phyloP scores from a whole-genome alignment of 1,140 invertebrate species.

The Meloidogyne hapla region DNA sequence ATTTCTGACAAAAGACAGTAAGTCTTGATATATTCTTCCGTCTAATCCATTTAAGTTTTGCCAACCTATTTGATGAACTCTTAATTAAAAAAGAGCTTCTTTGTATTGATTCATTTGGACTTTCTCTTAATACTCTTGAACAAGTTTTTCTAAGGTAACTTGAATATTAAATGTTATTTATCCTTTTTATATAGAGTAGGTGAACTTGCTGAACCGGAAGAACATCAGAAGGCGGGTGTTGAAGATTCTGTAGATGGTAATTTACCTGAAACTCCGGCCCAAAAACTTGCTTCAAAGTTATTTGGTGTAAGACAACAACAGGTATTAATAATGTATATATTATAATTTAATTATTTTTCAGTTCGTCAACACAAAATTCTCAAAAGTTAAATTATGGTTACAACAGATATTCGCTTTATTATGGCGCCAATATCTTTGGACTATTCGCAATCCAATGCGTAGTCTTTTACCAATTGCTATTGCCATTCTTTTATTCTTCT shows the following conservation, averaged over 20 bases:
- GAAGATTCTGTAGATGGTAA: conserved; percentile 13
- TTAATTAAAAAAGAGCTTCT: conserved; percentile 36
- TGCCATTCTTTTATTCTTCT: conserved; percentile 33
- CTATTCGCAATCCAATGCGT: conserved; percentile 39
- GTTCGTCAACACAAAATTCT: not conserved
- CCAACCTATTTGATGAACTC: conserved; percentile 47
- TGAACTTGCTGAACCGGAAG: conserved; percentile 42
- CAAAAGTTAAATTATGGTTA: conserved; percentile 23
- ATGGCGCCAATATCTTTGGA: conserved; percentile 38
- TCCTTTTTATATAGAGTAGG: conserved; percentile 37
- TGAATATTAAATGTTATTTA: not conserved
- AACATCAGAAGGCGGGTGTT: not conserved
- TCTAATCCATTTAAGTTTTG: conserved; percentile 39
- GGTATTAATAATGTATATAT: not conserved
- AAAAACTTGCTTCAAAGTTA: conserved; percentile 8
- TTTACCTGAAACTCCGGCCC: not conserved
- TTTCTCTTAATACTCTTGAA: conserved; percentile 52
- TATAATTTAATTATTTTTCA: not conserved
- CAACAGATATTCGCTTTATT: conserved; percentile 43
- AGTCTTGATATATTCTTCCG: not conserved
- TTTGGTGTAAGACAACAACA: conserved; percentile 22
- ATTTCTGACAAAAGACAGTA: conserved; percentile 43
- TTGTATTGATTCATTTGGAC: conserved; percentile 44
- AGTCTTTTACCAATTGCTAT: conserved; percentile 39
- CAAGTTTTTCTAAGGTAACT: conserved; percentile 47